phyloP scores from a whole-genome alignment of 1,140 invertebrate species.

The Drosophila parabipectinata region DNA sequence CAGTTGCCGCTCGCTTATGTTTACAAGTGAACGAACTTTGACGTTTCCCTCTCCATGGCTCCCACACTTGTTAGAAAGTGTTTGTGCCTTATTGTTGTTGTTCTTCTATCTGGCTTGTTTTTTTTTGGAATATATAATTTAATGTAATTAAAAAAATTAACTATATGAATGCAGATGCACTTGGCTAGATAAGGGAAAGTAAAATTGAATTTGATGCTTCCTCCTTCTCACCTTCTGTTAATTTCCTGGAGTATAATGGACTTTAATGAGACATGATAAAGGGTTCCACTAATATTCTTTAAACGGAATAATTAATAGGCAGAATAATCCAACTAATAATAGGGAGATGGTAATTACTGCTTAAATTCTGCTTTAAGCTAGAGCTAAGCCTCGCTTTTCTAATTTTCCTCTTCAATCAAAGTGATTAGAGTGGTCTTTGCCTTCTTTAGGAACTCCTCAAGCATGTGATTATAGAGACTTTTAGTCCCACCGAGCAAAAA shows the following conservation, averaged over 20 bases:
- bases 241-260: constrained; percentile 16
- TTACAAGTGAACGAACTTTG: constrained; percentile 81
- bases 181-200: constrained; percentile 61
- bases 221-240: constrained; percentile 6
- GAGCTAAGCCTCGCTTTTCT: neutral
- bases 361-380: neutral
- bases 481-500: neutral
- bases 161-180: constrained; percentile 39
- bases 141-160: constrained; percentile 63
- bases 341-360: neutral
- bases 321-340: neutral
- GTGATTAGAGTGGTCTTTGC: constrained; percentile 37
- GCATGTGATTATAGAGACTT: constrained; percentile 38
- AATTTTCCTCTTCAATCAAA: constrained; percentile 42
- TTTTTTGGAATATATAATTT: constrained; percentile 68
- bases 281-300: neutral
- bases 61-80: constrained; percentile 61
- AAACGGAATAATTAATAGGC: neutral
- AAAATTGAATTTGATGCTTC: constrained; percentile 56
- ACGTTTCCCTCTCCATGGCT: constrained; percentile 33
- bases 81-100: constrained; percentile 58
- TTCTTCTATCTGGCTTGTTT: constrained; percentile 23
- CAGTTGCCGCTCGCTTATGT: constrained; percentile 70
- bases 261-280: constrained; percentile 48
- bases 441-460: constrained; percentile 24